Base-by-base conservation (phyloP, 2,888 invertebrate genomes). In the Lysandra bellargus region DNA sequence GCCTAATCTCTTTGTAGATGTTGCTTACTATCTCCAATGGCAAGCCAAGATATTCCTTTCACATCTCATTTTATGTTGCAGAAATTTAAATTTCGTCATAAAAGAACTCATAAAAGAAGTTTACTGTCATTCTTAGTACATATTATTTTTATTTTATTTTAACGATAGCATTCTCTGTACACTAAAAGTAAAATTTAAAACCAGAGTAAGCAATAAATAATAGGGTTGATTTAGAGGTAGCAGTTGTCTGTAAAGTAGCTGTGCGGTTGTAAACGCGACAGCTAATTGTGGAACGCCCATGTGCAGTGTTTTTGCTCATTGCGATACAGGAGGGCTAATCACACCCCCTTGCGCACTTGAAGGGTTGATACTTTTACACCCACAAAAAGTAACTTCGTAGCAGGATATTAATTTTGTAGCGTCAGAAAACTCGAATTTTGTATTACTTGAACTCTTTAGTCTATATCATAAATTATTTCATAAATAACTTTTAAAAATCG, bases 261-360 rank as follows among this genome's bases (percentile, higher is more conserved):
- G 69, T 69, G 60, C 78, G 91, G 92, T 92, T 92, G 92, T 92
- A 91, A 91, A 91, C 91, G 88, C 92, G 94, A 92, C 93, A 93
- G 93, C 93, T 94, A 94, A 94, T 94, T 93, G 94, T 92, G 90
- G 90, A 87, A 92, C 94, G 92, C 92, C 92, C 94, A 92, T 92
- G 89, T 91, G 92, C 88, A 83, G 86, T 87, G 91, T 94, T 94
- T 94, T 94, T 94, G 92, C 92, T 85, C 81, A 84, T 73, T 81
- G 85, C 84, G 83, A 87, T 82, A 87, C 30, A 61, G 53, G 89
- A 93, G 91, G 91, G 92, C 92, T 92, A 93, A 94, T 93, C 85
- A 88, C 88, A 89, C 86, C 91, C 92, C 91, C 86, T 86, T 83
- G 82, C 86, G 87, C 85, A 82, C 85, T 84, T 81, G 89, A 91